Percentiles rank a stretch among this genome's conserved stretches.
These are phyloP conservation scores for Poecile atricapillus DNA, from an alignment of 2,113 vertebrate species.

Conservation along the genomic window DNA sequence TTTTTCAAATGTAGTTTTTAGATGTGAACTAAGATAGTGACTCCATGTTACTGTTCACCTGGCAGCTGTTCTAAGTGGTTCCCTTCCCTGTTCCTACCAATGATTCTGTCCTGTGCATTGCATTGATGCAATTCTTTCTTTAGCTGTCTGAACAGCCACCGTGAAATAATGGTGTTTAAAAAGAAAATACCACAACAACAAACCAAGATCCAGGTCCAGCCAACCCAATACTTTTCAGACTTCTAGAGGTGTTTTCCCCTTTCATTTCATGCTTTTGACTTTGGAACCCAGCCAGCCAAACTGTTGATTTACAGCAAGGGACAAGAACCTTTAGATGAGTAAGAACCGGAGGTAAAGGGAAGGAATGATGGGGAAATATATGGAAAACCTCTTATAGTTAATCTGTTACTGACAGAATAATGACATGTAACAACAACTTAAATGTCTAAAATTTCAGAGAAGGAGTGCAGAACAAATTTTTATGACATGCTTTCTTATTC, in stretches of 20 bases:
- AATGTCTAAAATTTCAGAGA: slow-evolving; percentile 24
- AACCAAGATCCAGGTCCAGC: background rate
- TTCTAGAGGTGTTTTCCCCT: background rate
- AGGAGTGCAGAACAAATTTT: slow-evolving; percentile 35
- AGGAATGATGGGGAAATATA: background rate
- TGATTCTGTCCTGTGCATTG: background rate
- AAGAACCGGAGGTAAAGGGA: slow-evolving; percentile 6
- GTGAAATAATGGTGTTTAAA: background rate
- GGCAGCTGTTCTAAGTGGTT: background rate
- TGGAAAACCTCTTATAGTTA: slow-evolving; percentile 3
- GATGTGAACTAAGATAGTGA: background rate
- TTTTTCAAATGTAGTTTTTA: background rate
- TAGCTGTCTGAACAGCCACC: background rate
- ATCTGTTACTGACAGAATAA: slow-evolving; percentile 45
- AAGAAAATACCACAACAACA: background rate
- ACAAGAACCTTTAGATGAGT: slow-evolving; percentile 1
- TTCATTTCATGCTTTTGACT: background rate
- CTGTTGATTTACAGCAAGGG: background rate
- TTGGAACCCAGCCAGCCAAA: background rate
- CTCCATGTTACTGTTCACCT: background rate
- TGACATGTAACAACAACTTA: slow-evolving; percentile 33
- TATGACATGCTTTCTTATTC: slow-evolving; percentile 36
- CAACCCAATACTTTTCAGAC: background rate
- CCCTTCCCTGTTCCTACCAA: background rate
- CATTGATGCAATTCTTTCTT: background rate